Evolutionary conservation across 2,113 vertebrate species (phyloP), one percentile per base, ranked within the genome.

Genomic region (Perca fluviatilis): DNA sequence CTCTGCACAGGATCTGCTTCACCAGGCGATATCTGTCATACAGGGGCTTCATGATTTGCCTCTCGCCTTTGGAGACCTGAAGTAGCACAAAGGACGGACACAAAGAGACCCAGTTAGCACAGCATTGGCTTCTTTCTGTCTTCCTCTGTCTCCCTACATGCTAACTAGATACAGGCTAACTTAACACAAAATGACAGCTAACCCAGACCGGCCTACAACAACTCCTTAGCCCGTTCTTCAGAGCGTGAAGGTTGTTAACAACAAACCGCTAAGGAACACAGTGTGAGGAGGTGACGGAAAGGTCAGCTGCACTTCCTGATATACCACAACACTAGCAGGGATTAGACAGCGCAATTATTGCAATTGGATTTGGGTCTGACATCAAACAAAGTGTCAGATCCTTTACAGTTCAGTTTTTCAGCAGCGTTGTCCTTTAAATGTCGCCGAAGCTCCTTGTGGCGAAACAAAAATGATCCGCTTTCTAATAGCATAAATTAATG

Each of bases 21-120:
- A 99, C 96, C 88, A 99, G 92, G 36, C 98, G 97, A 81, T 99
- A 99, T 82, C 98, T 91, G 91, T 99, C 98, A 23, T 99, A 99
- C n/a, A 99, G 90, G 0, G 98, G 97, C 77, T 99, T 99, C 98
- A 99, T 99, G 76, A 97, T 94, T 78, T 97, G 97, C 12, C 98
- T 95, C 81, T 99, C 98, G 0, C 83, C 95, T 93, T 98, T 99
- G 33, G 97, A 98, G 58, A 98, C 96, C 98, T 99, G 50, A 3
- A 64, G 78, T 49, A 74, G 80, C 23, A 64, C 43, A 72, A 78
- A 40, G 61, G 18, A 68, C 67, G 14, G 7, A 23, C 81, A 58
- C 25, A 50, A 23, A 79, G 15, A 62, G 16, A 40, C 2, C 46
- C 53, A 23, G 23, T 93, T 68, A 67, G 67, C 21, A 5, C 23